Percentiles rank a stretch among this genome's conserved stretches.
Evolutionary conservation across 2,113 vertebrate genomes (phyloP).

Genomic region (Heterotilapia buettikoferi): DNA sequence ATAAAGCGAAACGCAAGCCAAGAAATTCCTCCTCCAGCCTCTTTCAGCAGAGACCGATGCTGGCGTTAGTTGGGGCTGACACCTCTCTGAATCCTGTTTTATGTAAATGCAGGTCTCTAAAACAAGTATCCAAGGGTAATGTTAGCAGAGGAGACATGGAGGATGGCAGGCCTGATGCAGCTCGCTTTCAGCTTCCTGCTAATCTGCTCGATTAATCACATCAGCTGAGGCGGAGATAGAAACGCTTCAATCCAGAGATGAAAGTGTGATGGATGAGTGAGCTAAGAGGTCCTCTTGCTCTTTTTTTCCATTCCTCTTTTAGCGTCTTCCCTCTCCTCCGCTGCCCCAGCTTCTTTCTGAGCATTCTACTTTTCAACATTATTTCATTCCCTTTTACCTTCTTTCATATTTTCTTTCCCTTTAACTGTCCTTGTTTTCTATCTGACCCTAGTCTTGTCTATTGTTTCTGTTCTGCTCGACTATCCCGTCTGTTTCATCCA

Average conservation of each 20-base stretch:
- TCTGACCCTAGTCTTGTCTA: not conserved
- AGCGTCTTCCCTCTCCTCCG: not conserved
- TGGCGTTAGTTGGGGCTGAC: constrained; percentile 20
- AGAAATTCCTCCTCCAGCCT: constrained; percentile 17
- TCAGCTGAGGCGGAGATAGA: constrained; percentile 21
- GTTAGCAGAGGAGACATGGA: constrained; percentile 16
- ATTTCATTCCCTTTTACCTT: not conserved
- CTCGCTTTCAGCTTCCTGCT: constrained; percentile 27
- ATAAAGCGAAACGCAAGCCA: constrained; percentile 3
- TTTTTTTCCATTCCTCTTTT: not conserved
- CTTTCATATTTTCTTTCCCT: not conserved
- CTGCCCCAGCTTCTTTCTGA: not conserved
- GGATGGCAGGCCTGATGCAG: not conserved
- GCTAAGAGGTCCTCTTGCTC: constrained; percentile 29
- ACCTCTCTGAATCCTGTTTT: not conserved
- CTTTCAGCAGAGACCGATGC: constrained; percentile 24
- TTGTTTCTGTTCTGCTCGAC: not conserved
- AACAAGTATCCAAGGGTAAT: constrained; percentile 33
- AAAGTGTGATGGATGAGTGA: constrained; percentile 53
- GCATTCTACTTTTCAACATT: not conserved
- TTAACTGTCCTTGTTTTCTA: not conserved
- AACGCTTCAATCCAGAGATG: constrained; percentile 50
- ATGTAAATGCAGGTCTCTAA: constrained; percentile 36
- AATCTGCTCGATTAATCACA: constrained; percentile 65
- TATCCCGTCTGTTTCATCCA: not conserved